Percentiles rank a stretch among this genome's conserved stretches.
Conservation (phyloP, 1,140 invertebrate species). For the Euwallacea similis region DNA sequence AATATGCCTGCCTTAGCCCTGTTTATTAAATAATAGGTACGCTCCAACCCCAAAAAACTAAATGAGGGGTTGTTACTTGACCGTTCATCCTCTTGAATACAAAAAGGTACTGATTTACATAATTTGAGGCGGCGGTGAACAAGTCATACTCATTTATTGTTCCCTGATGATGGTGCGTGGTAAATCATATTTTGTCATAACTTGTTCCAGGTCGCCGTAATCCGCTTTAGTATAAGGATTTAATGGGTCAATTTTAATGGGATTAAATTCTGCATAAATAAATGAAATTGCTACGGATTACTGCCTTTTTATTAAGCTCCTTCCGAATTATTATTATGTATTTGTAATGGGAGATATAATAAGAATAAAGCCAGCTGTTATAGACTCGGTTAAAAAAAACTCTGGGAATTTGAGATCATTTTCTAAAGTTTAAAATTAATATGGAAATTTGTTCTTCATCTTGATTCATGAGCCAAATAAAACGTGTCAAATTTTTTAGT, state of each 20-base stretch:
- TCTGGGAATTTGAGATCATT: too few species aligned
- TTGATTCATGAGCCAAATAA: too few species aligned
- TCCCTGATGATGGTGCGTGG: constrained; percentile 4
- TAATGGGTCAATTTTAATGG: constrained; percentile 18
- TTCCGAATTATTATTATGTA: too few species aligned
- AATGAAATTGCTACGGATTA: background rate
- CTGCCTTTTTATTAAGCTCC: background rate
- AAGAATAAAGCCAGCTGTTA: too few species aligned
- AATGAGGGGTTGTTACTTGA: constrained; percentile 11
- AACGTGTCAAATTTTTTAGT: too few species aligned
- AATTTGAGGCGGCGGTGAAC: constrained; percentile 9
- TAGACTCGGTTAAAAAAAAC: too few species aligned
- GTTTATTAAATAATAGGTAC: too few species aligned
- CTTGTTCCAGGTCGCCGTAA: constrained; percentile 13
- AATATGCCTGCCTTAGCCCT: too few species aligned
- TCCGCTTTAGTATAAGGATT: constrained; percentile 1
- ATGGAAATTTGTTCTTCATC: too few species aligned
- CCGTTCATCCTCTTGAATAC: constrained; percentile 8
- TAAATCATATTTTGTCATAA: constrained; percentile 33
- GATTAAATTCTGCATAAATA: constrained; percentile 7
- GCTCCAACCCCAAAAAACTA: background rate
- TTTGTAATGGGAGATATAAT: too few species aligned
- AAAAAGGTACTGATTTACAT: constrained; percentile 25
- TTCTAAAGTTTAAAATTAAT: too few species aligned
- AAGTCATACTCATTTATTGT: constrained; percentile 13